Conservation (phyloP, 2,113 vertebrate genomes). For the Dissostichus mawsoni region DNA sequence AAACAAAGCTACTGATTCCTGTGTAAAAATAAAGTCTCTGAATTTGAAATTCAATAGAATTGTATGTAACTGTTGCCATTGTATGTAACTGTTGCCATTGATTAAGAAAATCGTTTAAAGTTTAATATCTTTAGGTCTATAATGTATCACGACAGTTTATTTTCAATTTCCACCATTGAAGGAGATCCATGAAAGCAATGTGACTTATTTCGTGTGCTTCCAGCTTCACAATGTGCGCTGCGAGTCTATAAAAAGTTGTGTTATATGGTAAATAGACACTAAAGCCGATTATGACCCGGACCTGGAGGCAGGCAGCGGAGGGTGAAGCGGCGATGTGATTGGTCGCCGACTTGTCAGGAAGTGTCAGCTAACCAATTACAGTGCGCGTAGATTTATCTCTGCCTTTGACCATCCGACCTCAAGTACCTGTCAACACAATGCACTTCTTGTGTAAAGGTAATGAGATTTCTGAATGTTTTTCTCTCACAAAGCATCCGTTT, state of each 20-base stretch:
- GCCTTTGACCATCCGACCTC: constrained; percentile 22
- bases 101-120: not conserved
- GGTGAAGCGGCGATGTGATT: constrained; percentile 32
- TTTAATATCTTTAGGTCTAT: not conserved
- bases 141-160: not conserved
- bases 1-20: not conserved
- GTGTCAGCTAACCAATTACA: constrained; percentile 47
- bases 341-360: constrained; percentile 36
- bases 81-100: not conserved
- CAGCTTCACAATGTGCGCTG: not conserved
- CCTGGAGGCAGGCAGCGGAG: not conserved
- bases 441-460: not conserved
- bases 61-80: not conserved
- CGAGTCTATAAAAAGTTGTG: not conserved
- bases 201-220: not conserved
- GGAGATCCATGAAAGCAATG: not conserved
- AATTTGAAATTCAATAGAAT: not conserved
- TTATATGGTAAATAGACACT: not conserved
- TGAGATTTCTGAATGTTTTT: not conserved
- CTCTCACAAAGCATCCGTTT: not conserved
- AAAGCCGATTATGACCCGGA: constrained; percentile 66
- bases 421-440: constrained; percentile 36
- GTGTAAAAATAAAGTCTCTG: not conserved
- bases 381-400: not conserved
- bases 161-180: not conserved